Conservation (phyloP, 2,888 invertebrate species). For the Lepidocyrtoides sp. region DNA sequence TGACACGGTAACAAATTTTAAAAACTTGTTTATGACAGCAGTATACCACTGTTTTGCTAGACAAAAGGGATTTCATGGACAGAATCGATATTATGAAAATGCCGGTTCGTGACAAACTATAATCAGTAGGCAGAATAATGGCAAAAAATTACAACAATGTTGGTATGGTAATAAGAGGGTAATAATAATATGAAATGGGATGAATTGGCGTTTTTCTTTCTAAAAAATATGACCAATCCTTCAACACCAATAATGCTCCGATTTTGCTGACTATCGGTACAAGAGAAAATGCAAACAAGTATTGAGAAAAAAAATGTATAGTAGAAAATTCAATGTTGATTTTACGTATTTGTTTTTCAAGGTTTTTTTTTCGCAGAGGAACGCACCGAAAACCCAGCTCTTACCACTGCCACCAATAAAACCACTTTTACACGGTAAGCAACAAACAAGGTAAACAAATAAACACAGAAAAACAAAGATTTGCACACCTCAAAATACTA, state of each 20-base stretch:
- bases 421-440: background rate
- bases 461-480: background rate
- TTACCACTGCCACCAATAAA: background rate
- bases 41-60: background rate
- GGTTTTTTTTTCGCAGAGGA: background rate
- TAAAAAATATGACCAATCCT: slow-evolving; percentile 28
- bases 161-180: slow-evolving; percentile 23
- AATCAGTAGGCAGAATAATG: background rate
- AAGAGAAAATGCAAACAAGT: slow-evolving; percentile 28
- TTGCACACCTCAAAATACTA: slow-evolving; percentile 45
- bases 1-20: background rate
- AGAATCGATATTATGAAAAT: slow-evolving; percentile 16
- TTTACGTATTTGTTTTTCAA: slow-evolving; percentile 12
- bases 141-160: slow-evolving; percentile 12
- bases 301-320: background rate
- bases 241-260: slow-evolving; percentile 34
- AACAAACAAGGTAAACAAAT: background rate
- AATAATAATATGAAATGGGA: background rate
- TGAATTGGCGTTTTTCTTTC: slow-evolving; percentile 22
- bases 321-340: slow-evolving; percentile 22
- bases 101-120: slow-evolving; percentile 37
- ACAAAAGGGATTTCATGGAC: background rate
- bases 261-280: background rate
- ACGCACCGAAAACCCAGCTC: slow-evolving; percentile 30
- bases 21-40: background rate